These are phyloP conservation scores for Cryptotis parvus DNA, from an alignment of 2,113 vertebrate species.

Conservation along the genomic window DNA sequence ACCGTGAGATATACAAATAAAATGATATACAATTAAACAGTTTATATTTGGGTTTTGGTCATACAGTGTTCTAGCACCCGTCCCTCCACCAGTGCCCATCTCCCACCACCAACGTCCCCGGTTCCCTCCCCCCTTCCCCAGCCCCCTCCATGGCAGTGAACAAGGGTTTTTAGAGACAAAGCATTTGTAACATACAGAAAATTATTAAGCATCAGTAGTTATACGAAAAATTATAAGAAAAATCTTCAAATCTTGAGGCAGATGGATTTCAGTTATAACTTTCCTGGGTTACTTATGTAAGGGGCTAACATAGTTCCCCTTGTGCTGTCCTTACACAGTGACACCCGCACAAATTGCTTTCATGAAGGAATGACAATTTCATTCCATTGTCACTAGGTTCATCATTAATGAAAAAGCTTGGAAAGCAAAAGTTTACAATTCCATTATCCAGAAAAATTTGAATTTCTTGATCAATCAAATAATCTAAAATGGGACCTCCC, in stretches of 20 bases:
- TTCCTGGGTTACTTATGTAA: not conserved
- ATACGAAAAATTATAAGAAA: too few relatives aligned
- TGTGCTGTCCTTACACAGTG: rapidly evolving
- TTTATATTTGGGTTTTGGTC: too few relatives aligned
- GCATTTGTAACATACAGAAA: not conserved
- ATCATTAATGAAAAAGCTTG: not conserved
- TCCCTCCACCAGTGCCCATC: too few relatives aligned
- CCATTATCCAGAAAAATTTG: not conserved
- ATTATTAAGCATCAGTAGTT: not conserved
- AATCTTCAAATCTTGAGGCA: not conserved
- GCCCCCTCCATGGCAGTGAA: too few relatives aligned
- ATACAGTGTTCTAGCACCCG: too few relatives aligned
- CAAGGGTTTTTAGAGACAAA: not conserved
- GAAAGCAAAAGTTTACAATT: not conserved
- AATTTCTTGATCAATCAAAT: not conserved
- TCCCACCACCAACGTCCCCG: too few relatives aligned
- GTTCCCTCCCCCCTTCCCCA: too few relatives aligned
- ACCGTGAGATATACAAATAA: too few relatives aligned
- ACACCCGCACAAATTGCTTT: not conserved
- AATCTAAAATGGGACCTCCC: not conserved
- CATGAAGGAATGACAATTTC: not conserved
- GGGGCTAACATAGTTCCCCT: not conserved
- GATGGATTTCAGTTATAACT: not conserved
- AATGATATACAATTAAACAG: too few relatives aligned
- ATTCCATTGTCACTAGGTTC: not conserved